phyloP scores from a whole-genome alignment of 2,113 vertebrate genomes.

The Misgurnus mizolepis region DNA sequence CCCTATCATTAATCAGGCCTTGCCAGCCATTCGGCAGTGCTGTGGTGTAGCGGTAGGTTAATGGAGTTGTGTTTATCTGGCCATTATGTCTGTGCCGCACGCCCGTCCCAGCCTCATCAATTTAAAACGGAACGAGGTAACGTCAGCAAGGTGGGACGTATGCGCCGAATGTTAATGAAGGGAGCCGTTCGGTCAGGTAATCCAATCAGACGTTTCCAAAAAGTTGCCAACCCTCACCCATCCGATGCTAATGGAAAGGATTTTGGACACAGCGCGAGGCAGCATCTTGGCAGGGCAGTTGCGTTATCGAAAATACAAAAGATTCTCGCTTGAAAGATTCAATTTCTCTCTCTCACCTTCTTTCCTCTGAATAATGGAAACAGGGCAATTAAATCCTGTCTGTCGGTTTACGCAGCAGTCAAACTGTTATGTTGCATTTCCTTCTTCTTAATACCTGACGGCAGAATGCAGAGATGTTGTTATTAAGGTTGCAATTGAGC shows the following conservation, averaged over 20 bases:
- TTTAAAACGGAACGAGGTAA: constrained; percentile 50
- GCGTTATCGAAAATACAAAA: constrained; percentile 1
- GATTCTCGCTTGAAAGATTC: constrained; percentile 11
- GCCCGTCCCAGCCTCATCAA: constrained; percentile 52
- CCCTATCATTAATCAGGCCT: constrained; percentile 69
- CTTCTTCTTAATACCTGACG: constrained; percentile 31
- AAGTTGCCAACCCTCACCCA: constrained; percentile 14
- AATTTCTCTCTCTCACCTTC: not conserved
- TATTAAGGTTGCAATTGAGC: constrained; percentile 45
- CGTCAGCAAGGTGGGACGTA: constrained; percentile 19
- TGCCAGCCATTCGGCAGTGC: constrained; percentile 56
- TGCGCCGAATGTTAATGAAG: constrained; percentile 57
- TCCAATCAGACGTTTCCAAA: constrained; percentile 51
- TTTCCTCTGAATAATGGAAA: constrained; percentile 1
- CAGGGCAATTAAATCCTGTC: constrained; percentile 35
- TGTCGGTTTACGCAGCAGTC: constrained; percentile 34
- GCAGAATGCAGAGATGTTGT: constrained; percentile 32
- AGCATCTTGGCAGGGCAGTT: not conserved
- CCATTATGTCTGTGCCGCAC: constrained; percentile 40
- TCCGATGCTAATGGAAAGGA: constrained; percentile 22
- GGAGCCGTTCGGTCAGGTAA: constrained; percentile 32
- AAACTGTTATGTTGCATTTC: constrained; percentile 40
- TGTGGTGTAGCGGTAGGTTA: constrained; percentile 55
- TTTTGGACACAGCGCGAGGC: not conserved
- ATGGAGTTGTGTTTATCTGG: constrained; percentile 67